These are phyloP conservation scores for Saccopteryx bilineata DNA, from an alignment of 2,113 vertebrate genomes.

Conservation along the genomic window DNA sequence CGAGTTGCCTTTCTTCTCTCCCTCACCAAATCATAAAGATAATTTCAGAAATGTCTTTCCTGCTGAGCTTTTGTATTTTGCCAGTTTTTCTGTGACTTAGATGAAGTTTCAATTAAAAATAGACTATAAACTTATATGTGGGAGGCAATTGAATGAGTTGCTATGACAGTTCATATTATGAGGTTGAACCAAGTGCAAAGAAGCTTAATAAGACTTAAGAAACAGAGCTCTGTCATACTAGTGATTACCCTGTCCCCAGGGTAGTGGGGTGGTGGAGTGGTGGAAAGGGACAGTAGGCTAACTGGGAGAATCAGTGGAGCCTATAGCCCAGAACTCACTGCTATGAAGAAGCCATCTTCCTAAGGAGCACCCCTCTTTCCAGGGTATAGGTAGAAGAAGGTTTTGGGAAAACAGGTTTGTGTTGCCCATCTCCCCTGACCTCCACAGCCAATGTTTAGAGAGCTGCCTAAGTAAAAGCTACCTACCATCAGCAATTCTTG, in stretches of 20 bases:
- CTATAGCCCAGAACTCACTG: not conserved
- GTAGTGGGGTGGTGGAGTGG: not conserved
- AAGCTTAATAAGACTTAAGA: constrained; percentile 66
- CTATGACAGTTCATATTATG: constrained; percentile 74
- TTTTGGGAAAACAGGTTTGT: not conserved
- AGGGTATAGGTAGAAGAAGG: not conserved
- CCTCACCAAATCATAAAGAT: constrained; percentile 63
- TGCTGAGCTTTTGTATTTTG: constrained; percentile 68
- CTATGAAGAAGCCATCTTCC: not conserved
- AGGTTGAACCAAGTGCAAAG: constrained; percentile 72
- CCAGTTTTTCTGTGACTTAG: constrained; percentile 74
- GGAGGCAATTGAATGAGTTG: constrained; percentile 78
- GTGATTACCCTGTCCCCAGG: constrained; percentile 1
- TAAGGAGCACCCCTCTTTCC: not conserved
- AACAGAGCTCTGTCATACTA: constrained; percentile 42
- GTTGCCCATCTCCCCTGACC: not conserved
- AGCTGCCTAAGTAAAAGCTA: not conserved
- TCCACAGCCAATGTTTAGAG: not conserved
- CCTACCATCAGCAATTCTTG: not conserved
- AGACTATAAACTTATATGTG: constrained; percentile 70
- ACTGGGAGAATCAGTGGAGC: not conserved
- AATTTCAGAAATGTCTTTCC: constrained; percentile 83
- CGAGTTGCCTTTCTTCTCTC: constrained; percentile 59
- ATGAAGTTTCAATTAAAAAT: constrained; percentile 83
- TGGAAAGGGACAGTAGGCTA: not conserved